Evolutionary conservation across 2,888 invertebrate species (phyloP), one percentile per base, ranked within the genome.

Genomic region (Drosophila quinaria): DNA sequence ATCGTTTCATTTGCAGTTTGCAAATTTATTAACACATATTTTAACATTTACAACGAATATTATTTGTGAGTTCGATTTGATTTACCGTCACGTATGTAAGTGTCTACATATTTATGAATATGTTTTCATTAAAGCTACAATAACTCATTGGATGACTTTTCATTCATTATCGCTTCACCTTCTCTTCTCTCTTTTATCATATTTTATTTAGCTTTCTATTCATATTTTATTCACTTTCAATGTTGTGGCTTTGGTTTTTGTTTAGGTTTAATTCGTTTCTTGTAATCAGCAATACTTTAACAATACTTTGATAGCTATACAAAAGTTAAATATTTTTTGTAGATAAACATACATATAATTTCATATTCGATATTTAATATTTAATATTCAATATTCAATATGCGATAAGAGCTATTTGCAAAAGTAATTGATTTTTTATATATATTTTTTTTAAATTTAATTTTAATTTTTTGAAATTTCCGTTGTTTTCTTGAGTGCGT

Each of bases 1-100:
- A 54, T 60, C 46, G 47, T 63, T 64, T 58, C 47, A 17, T 41
- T 80, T 60, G 61, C 63, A 5, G 19, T 47, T 60, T 49, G 51
- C 56, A 76, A 61, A 56, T 55, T 64, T 4, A 50, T 52, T 78
- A 66, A 63, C 63, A 84, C 78, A 84, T 67, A 46, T 58, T 67
- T 83, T 52, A 85, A 82, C 73, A 73, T 81, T 76, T 81, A 69
- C 73, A 73, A 81, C 76, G 69, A 73, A 70, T 80, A 65, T 80
- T 56, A 42, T 58, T 75, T 59, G n/a, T 71, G 42, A 64, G 50
- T 63, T 67, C 63, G 42, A 55, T 70, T 74, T 69, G 46, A 62
- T 74, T 74, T 52, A 22, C 51, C 41, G 37, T 59, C 62, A 54
- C 35, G 19, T 59, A 37, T 59, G 25, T 59, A 59, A 29, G 11